Evolutionary conservation across 2,888 invertebrate species (phyloP), one percentile per base, ranked within the genome.

Genomic region (Eilema caniola): DNA sequence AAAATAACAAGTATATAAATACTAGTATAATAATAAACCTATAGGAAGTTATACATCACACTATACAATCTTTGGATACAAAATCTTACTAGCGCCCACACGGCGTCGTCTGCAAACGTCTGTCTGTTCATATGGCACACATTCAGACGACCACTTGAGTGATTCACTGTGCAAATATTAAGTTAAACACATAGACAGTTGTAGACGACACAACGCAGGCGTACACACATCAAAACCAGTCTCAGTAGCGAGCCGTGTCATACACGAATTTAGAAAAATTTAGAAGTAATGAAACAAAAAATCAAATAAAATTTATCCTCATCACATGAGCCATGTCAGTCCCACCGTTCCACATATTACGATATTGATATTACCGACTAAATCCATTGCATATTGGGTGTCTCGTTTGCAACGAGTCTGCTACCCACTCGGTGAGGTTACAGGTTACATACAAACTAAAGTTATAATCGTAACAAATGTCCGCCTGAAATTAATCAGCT

Each of bases 31-130:
- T 89, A 90, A 92, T 93, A 93, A 94, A 93, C 90, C 91, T 94
- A 94, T 90, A 93, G 92, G 93, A 93, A 94, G 91, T 91, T 89
- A 86, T 85, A 91, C 91, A 94, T 94, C 94, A 95, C 93, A 93
- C 93, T 91, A 87, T 87, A 89, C 92, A 92, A 93, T 94, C 94
- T 95, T 95, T 94, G 95, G 95, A 95, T 94, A 94, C 94, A 93
- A 93, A 90, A 90, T 89, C 89, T 91, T 88, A 83, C 84, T 71
- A 86, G 88, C 88, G 87, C 85, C 70, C 73, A 71, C 71, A 74
- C 64, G 74, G 70, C 79, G 74, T 74, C 75, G 78, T 75, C 74
- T 62, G 71, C 73, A 69, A 57, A 37, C 47, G 79, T 66, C 76
- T 23, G 7, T 14, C 20, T 24, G 33, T 57, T 57, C 61, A 66